These are phyloP conservation scores for Ceyx cyanopectus DNA, from an alignment of 2,113 vertebrate species.

Conservation along the genomic window DNA sequence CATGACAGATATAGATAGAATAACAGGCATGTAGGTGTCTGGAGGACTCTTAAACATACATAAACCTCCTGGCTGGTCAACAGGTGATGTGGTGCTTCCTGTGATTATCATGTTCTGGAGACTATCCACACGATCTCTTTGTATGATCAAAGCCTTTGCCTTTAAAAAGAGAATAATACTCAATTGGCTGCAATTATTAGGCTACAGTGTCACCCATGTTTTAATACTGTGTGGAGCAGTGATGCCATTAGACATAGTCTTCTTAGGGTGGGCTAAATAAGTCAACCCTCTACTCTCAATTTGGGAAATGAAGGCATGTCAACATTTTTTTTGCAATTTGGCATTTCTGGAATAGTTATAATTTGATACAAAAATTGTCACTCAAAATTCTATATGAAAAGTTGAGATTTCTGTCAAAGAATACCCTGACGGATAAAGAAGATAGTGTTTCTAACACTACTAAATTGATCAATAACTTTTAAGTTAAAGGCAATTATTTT, in stretches of 20 bases:
- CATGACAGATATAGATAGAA: not conserved
- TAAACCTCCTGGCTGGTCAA: not conserved
- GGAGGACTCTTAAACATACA: not conserved
- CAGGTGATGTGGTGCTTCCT: conserved; percentile 17
- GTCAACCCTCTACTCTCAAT: not conserved
- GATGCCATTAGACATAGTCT: not conserved
- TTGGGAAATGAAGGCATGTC: not conserved
- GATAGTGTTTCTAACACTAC: not conserved
- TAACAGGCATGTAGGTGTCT: not conserved
- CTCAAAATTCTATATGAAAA: not conserved
- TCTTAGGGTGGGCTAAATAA: not conserved
- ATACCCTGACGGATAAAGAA: not conserved
- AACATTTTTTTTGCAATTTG: not conserved
- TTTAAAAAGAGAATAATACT: not conserved
- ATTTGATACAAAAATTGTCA: not conserved
- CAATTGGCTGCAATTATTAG: not conserved
- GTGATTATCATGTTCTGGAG: not conserved
- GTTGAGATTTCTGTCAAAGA: not conserved
- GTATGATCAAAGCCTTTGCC: not conserved
- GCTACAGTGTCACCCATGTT: not conserved
- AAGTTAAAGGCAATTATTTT: not conserved
- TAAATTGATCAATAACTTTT: not conserved
- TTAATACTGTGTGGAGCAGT: accelerated
- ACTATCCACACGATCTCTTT: not conserved
- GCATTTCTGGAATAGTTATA: not conserved